Evolutionary conservation across 2,888 invertebrate species (phyloP).

Genomic region (Ferrisia virgata): DNA sequence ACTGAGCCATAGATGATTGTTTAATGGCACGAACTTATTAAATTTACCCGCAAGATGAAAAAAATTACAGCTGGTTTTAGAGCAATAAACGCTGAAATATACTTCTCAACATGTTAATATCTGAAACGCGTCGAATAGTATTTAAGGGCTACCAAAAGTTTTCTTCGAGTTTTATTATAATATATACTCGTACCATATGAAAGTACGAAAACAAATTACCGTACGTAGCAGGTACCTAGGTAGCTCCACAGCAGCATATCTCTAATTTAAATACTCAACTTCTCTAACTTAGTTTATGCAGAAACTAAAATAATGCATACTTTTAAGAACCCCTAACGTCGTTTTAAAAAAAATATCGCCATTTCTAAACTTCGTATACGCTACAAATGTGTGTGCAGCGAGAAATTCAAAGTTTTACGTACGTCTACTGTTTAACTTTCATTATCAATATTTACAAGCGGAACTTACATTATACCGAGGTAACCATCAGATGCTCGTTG

Average conservation of each 20-base stretch:
- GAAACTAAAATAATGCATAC: not conserved
- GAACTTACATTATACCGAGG: not conserved
- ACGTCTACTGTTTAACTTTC: not conserved
- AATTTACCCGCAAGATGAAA: not conserved
- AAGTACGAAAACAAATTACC: too few species aligned
- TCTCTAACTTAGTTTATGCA: not conserved
- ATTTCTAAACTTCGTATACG: too few species aligned
- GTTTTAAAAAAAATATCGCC: not conserved
- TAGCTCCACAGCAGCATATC: too few species aligned
- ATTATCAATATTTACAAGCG: not conserved
- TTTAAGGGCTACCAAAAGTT: not conserved
- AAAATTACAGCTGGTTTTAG: not conserved
- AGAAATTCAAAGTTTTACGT: not conserved
- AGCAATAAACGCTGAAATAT: not conserved
- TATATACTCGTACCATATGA: too few species aligned
- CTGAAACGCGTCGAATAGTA: not conserved
- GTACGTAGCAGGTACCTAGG: too few species aligned
- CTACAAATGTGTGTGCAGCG: not conserved
- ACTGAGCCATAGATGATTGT: not conserved
- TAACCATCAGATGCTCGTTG: not conserved
- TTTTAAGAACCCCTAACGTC: not conserved
- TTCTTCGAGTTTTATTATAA: too few species aligned
- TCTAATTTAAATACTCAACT: too few species aligned
- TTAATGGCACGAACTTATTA: constrained; percentile 10
- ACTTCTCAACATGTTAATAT: not conserved